Evolutionary conservation across 2,888 invertebrate species (phyloP).

Genomic region (Agapetus fuscipes): DNA sequence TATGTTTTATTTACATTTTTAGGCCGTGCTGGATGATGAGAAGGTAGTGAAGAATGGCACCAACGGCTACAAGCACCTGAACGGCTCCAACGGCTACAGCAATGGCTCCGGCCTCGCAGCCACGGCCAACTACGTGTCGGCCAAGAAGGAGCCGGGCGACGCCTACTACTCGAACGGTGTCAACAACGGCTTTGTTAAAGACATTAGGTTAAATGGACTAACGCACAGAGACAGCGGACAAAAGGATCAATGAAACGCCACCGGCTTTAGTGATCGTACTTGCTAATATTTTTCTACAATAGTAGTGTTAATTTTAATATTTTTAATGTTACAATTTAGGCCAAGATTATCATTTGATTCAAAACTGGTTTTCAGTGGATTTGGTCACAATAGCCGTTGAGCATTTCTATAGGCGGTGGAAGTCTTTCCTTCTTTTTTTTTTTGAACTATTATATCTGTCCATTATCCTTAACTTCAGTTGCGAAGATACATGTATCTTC

Average conservation of each 20-base stretch:
- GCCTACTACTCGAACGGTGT: conserved; percentile 54
- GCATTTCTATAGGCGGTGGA: no score
- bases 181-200: conserved; percentile 49
- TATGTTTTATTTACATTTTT: conserved; percentile 26
- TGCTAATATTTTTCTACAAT: conserved; percentile 11
- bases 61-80: conserved; percentile 39
- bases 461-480: no score
- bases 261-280: conserved; percentile 14
- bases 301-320: conserved; percentile 12
- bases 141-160: conserved; percentile 47
- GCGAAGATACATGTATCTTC: no score
- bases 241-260: conserved; percentile 18
- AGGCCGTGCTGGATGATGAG: conserved; percentile 54
- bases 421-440: no score
- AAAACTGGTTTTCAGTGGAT: conserved; percentile 3
- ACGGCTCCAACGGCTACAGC: conserved; percentile 30
- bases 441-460: no score
- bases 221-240: conserved; percentile 19
- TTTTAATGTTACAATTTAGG: conserved; percentile 14
- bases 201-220: conserved; percentile 20
- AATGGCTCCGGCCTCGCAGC: conserved; percentile 7
- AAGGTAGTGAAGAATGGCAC: conserved; percentile 31
- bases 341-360: conserved; percentile 11
- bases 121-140: conserved; percentile 34
- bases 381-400: no score